These are phyloP conservation scores for Zaprionus capensis DNA, from an alignment of 1,140 invertebrate genomes.

Conservation along the genomic window DNA sequence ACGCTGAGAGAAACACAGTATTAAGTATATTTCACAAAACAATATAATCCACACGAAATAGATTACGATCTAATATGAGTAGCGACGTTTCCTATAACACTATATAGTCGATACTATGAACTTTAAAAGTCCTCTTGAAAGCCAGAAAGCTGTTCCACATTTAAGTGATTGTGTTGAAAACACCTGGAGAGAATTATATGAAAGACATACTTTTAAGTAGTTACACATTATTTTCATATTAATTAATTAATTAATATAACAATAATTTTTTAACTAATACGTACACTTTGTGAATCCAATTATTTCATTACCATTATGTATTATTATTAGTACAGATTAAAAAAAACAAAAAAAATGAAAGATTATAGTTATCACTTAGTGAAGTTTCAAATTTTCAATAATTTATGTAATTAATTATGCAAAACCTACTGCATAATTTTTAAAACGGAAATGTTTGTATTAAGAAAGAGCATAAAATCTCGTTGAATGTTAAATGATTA, in stretches of 20 bases:
- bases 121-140: constrained; percentile 53
- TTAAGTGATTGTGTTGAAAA: constrained; percentile 80
- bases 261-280: constrained; percentile 55
- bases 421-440: constrained; percentile 49
- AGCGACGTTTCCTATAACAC: constrained; percentile 32
- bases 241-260: constrained; percentile 40
- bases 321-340: constrained; percentile 48
- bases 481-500: constrained; percentile 71
- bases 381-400: constrained; percentile 46
- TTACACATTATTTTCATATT: constrained; percentile 57
- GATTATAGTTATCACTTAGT: constrained; percentile 45
- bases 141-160: constrained; percentile 64
- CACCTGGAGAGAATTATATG: constrained; percentile 77
- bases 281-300: constrained; percentile 45
- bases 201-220: constrained; percentile 70
- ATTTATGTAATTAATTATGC: constrained; percentile 43
- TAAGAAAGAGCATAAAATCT: constrained; percentile 53
- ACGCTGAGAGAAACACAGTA: constrained; percentile 55
- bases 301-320: constrained; percentile 73
- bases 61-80: constrained; percentile 3
- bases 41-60: constrained; percentile 1
- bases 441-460: constrained; percentile 36
- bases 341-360: constrained; percentile 13
- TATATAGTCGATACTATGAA: constrained; percentile 35
- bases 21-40: constrained; percentile 48